phyloP scores from a whole-genome alignment of 1,140 invertebrate species.

The Lineus longissimus region DNA sequence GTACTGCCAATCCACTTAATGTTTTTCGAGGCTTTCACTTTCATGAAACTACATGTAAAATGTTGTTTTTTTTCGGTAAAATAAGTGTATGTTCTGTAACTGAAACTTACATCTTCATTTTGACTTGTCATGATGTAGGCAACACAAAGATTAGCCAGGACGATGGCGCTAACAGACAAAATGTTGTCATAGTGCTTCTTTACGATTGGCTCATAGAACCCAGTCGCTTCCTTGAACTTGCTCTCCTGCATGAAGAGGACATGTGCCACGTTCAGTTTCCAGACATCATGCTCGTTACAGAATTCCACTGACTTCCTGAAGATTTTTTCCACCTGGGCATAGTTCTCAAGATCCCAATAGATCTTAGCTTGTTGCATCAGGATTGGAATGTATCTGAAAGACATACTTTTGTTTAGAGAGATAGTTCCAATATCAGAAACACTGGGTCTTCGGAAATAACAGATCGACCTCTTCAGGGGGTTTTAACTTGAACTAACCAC shows the following conservation, averaged over 20 bases:
- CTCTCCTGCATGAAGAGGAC: constrained; percentile 99
- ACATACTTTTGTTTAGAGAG: constrained; percentile 46
- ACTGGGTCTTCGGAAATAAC: too few relatives aligned
- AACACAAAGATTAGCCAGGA: constrained; percentile 96
- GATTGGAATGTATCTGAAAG: constrained; percentile 73
- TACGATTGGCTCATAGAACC: constrained; percentile 97
- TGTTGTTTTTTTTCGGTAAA: too few relatives aligned
- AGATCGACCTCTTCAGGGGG: too few relatives aligned
- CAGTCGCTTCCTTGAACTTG: constrained; percentile 96
- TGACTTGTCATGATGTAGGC: constrained; percentile 99
- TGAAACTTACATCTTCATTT: constrained; percentile 76
- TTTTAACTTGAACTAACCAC: too few relatives aligned
- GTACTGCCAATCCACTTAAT: too few relatives aligned
- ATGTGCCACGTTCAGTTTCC: constrained; percentile 97
- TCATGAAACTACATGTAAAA: too few relatives aligned
- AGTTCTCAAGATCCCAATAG: constrained; percentile 97
- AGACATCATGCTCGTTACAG: constrained; percentile 93
- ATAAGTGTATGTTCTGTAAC: too few relatives aligned
- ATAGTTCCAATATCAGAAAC: too few relatives aligned
- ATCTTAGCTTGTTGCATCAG: constrained; percentile 99
- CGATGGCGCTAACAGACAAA: constrained; percentile 90
- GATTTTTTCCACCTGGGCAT: constrained; percentile 66
- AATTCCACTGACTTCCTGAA: constrained; percentile 93
- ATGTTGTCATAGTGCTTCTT: constrained; percentile 96
- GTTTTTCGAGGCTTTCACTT: too few relatives aligned